Conservation (phyloP, 2,113 vertebrate genomes). For the Asarcornis scutulata region DNA sequence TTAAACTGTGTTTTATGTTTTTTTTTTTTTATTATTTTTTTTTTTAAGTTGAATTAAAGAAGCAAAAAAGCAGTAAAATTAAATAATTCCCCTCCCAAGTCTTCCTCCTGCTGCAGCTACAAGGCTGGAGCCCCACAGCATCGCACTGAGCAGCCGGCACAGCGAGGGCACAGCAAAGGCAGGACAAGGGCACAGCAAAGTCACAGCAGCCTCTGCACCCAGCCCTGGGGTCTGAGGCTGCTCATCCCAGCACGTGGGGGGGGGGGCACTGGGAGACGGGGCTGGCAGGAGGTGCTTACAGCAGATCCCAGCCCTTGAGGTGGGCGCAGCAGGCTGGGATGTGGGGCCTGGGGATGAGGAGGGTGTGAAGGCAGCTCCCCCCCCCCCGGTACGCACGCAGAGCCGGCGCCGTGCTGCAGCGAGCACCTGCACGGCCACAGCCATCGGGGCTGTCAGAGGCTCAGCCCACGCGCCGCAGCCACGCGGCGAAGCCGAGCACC, state of each 20-base stretch:
- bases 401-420: neutral
- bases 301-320: neutral
- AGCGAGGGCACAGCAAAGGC: neutral
- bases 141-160: rapidly evolving
- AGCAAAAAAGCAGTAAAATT: neutral
- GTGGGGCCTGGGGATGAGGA: neutral
- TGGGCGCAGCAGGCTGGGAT: neutral
- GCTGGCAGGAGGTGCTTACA: neutral
- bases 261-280: neutral
- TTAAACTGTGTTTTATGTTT: neutral
- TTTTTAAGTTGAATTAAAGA: neutral
- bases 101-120: neutral
- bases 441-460: neutral
- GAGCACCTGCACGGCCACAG: neutral
- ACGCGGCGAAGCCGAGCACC: neutral
- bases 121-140: neutral
- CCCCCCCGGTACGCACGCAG: rapidly evolving
- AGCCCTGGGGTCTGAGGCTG: neutral
- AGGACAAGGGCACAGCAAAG: neutral
- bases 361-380: neutral
- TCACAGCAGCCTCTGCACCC: rapidly evolving
- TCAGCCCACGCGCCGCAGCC: neutral
- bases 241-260: neutral
- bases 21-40: no score
- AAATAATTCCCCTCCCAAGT: no score